Conservation (phyloP, 1,140 invertebrate genomes). For the Ceratosolen fusciceps region DNA sequence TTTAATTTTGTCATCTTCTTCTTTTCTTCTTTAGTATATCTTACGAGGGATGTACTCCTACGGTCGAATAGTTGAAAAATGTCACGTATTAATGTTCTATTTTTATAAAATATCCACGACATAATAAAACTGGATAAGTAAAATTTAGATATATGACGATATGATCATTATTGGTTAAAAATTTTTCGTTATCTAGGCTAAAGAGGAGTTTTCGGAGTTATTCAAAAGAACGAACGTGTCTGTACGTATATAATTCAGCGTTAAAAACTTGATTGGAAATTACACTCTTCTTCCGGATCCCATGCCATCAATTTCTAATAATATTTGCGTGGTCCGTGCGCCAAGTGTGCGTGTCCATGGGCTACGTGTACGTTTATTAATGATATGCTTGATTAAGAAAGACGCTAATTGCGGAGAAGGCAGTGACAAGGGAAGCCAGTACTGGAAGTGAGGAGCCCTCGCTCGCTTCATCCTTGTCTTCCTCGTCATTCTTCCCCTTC, state of each 20-base stretch:
- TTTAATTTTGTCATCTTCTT: too few species aligned
- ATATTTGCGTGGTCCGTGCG: not conserved
- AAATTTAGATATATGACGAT: too few species aligned
- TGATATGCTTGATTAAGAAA: conserved; percentile 49
- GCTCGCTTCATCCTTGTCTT: not conserved
- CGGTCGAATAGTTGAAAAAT: too few species aligned
- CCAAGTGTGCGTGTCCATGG: not conserved
- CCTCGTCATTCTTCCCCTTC: conserved; percentile 23
- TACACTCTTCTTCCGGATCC: not conserved
- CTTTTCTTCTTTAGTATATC: too few species aligned
- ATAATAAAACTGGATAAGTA: too few species aligned
- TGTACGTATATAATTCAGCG: not conserved
- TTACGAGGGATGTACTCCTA: too few species aligned
- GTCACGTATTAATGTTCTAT: too few species aligned
- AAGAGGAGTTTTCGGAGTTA: too few species aligned
- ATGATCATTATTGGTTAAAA: too few species aligned
- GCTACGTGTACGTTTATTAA: not conserved
- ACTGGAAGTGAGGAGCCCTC: not conserved
- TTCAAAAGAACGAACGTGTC: too few species aligned
- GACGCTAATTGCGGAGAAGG: conserved; percentile 27
- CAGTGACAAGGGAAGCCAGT: conserved; percentile 50
- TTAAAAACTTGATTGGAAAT: not conserved
- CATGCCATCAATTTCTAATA: not conserved
- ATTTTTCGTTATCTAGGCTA: too few species aligned
- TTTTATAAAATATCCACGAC: too few species aligned